Percentiles rank a stretch among this genome's conserved stretches.
These are phyloP conservation scores for Octonoba sinensis DNA, from an alignment of 2,888 invertebrate genomes.

Conservation along the genomic window DNA sequence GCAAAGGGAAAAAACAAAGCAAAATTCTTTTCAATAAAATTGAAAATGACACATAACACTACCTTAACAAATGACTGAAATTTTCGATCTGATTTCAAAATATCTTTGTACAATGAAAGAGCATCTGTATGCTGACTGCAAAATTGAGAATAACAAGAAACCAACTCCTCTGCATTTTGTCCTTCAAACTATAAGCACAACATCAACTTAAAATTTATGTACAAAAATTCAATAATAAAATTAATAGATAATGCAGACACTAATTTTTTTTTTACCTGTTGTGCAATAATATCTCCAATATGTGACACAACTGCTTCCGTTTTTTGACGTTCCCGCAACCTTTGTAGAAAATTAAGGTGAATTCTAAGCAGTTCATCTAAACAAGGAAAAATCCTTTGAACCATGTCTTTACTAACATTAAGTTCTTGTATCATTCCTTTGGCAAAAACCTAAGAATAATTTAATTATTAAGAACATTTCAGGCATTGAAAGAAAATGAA, in stretches of 20 bases:
- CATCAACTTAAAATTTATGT: neutral
- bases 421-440: conserved; percentile 85
- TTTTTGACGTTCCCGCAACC: conserved; percentile 74
- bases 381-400: conserved; percentile 90
- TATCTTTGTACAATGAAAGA: conserved; percentile 87
- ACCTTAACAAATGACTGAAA: conserved; percentile 72
- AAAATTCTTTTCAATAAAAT: neutral
- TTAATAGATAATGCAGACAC: neutral
- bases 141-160: conserved; percentile 90
- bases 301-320: conserved; percentile 76
- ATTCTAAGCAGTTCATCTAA: conserved; percentile 87
- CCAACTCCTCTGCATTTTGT: conserved; percentile 77
- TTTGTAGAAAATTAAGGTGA: conserved; percentile 82
- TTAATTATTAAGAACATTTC: neutral
- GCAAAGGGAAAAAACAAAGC: neutral
- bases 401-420: conserved; percentile 76
- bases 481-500: too few species aligned
- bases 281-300: conserved; percentile 87
- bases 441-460: conserved; percentile 79
- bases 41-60: conserved; percentile 33
- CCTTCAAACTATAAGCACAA: conserved; percentile 70
- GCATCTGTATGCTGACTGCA: conserved; percentile 93
- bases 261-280: conserved; percentile 76
- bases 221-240: neutral
- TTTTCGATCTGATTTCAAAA: conserved; percentile 72